Evolutionary conservation across 1,140 invertebrate genomes (phyloP).

Genomic region (Platyura marginata): DNA sequence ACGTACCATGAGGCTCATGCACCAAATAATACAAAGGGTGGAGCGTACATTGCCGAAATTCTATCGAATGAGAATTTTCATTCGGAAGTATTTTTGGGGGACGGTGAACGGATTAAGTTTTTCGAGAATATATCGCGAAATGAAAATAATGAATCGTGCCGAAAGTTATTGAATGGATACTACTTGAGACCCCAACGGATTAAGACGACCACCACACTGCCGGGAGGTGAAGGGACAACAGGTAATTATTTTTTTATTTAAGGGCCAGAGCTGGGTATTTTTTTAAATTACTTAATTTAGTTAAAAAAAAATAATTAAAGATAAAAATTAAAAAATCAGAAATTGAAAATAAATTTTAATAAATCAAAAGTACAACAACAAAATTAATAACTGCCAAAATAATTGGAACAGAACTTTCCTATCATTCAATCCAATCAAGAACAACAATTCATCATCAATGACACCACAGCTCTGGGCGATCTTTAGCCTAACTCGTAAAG

Average conservation of each 20-base stretch:
- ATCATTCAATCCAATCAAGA: too few relatives aligned
- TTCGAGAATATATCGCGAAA: conserved; percentile 13
- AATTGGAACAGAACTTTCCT: too few relatives aligned
- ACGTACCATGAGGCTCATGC: conserved; percentile 54
- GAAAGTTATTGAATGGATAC: background rate
- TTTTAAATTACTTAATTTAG: too few relatives aligned
- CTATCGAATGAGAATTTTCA: conserved; percentile 42
- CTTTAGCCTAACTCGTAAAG: too few relatives aligned
- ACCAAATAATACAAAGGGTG: conserved; percentile 29
- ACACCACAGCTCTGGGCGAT: too few relatives aligned
- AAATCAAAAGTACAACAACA: too few relatives aligned
- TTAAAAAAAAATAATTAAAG: too few relatives aligned
- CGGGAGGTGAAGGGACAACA: background rate
- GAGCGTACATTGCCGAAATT: conserved; percentile 66
- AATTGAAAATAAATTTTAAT: too few relatives aligned
- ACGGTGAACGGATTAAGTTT: conserved; percentile 24
- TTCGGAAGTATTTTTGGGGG: conserved; percentile 44
- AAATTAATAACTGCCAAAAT: too few relatives aligned
- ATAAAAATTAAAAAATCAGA: too few relatives aligned
- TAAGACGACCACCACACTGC: background rate
- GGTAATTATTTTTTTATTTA: background rate
- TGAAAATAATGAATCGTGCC: background rate
- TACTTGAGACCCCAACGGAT: background rate
- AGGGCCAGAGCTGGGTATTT: background rate
- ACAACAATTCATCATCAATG: too few relatives aligned